Evolutionary conservation across 2,113 vertebrate species (phyloP).

Genomic region (Okapia johnstoni): DNA sequence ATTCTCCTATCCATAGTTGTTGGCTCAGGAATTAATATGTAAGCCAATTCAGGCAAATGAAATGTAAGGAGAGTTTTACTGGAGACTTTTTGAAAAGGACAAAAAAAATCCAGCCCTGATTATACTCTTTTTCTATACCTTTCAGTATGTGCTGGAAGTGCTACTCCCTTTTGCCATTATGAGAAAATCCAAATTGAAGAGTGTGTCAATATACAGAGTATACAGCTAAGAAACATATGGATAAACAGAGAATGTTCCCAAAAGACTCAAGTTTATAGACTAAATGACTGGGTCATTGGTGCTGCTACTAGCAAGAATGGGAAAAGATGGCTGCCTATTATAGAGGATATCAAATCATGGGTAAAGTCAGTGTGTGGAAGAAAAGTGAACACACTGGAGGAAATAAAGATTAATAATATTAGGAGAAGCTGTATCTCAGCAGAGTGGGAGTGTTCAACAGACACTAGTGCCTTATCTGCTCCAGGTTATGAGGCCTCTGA

Average conservation of each 20-base stretch:
- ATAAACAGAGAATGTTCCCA: not conserved
- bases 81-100: not conserved
- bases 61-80: not conserved
- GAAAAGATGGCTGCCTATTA: not conserved
- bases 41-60: not conserved
- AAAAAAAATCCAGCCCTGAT: not conserved
- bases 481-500: not conserved
- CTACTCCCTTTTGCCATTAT: not conserved
- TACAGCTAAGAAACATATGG: not conserved
- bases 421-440: not conserved
- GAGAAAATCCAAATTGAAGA: not conserved
- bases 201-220: not conserved
- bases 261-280: not conserved
- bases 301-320: not conserved
- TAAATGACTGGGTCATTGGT: not conserved
- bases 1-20: not conserved
- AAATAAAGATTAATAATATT: not conserved
- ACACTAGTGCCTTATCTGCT: not conserved
- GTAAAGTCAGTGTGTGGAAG: not conserved
- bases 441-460: not conserved
- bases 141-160: not conserved
- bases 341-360: not conserved
- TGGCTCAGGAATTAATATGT: not conserved
- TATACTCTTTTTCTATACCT: not conserved
- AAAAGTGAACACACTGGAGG: not conserved